Conservation (phyloP, 92 coral and sea anemone species). For the Phenganax subtilis region DNA sequence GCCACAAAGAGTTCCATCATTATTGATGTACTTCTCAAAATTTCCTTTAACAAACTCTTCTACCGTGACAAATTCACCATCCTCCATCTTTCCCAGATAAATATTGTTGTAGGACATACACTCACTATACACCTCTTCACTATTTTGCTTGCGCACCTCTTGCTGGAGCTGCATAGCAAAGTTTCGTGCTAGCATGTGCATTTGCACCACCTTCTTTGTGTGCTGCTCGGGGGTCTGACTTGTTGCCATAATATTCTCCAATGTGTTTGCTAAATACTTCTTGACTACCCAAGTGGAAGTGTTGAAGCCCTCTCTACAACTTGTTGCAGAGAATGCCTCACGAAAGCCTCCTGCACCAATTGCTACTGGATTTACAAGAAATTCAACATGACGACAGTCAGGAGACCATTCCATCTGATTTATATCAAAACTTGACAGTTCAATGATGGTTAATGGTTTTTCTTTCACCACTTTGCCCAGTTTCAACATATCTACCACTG, state of each 20-base stretch:
- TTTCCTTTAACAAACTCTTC: constrained; percentile 42
- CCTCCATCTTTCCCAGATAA: constrained; percentile 42
- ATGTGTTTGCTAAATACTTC: constrained; percentile 25
- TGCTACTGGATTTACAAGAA: neutral
- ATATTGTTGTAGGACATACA: constrained; percentile 28
- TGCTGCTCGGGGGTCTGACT: constrained; percentile 41
- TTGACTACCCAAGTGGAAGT: constrained; percentile 43
- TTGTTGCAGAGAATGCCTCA: constrained; percentile 38
- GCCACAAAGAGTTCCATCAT: constrained; percentile 40
- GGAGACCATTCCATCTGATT: constrained; percentile 40
- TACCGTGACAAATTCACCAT: constrained; percentile 35
- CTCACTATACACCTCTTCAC: constrained; percentile 32
- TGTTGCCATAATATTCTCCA: constrained; percentile 5
- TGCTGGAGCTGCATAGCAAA: constrained; percentile 23
- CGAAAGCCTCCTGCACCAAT: constrained; percentile 39
- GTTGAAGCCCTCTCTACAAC: constrained; percentile 24
- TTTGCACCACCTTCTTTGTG: constrained; percentile 48
- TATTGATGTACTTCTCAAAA: constrained; percentile 38
- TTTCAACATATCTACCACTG: constrained; percentile 15
- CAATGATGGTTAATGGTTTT: constrained; percentile 13
- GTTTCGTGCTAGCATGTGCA: constrained; percentile 30
- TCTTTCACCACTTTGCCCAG: constrained; percentile 22
- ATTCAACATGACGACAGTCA: neutral
- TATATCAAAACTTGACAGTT: constrained; percentile 33
- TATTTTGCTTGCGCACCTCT: constrained; percentile 9